Percentiles rank a stretch among this genome's conserved stretches.
phyloP scores from a whole-genome alignment of 2,888 invertebrate genomes.

The Hirtodrosophila duncani region DNA sequence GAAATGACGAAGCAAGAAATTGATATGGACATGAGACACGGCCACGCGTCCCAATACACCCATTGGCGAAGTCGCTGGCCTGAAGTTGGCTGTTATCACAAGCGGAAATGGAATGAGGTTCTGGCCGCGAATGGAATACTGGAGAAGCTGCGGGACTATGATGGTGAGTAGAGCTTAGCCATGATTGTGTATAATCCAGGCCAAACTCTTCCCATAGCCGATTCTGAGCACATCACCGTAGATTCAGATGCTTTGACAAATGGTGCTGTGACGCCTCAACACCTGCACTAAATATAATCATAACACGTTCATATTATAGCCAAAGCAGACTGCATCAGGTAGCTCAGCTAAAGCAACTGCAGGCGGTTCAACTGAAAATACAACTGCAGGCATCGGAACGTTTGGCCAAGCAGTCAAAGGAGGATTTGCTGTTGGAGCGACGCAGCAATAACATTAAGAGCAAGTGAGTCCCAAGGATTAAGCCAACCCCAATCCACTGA shows the following conservation, averaged over 20 bases:
- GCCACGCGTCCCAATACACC: slow-evolving; percentile 75
- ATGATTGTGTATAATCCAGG: not conserved
- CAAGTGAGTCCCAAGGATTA: slow-evolving; percentile 59
- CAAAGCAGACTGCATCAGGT: slow-evolving; percentile 66
- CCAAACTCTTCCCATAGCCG: slow-evolving; percentile 34
- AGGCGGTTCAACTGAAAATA: slow-evolving; percentile 42
- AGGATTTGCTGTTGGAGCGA: slow-evolving; percentile 65
- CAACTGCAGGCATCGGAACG: slow-evolving; percentile 50
- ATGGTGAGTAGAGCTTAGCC: slow-evolving; percentile 78
- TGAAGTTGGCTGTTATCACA: slow-evolving; percentile 57
- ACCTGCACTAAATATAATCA: slow-evolving; percentile 76
- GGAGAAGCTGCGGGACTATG: slow-evolving; percentile 80
- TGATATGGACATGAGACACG: slow-evolving; percentile 36
- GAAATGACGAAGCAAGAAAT: slow-evolving; percentile 53
- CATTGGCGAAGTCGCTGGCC: slow-evolving; percentile 50
- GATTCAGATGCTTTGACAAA: slow-evolving; percentile 83
- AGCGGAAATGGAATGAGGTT: slow-evolving; percentile 32
- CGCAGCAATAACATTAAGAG: slow-evolving; percentile 67
- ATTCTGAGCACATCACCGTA: slow-evolving; percentile 71
- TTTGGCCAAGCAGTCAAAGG: slow-evolving; percentile 40
- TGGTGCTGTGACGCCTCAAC: slow-evolving; percentile 85
- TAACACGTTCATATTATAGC: slow-evolving; percentile 40
- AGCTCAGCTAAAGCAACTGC: slow-evolving; percentile 55
- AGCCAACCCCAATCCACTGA: slow-evolving; percentile 58
- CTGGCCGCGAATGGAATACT: slow-evolving; percentile 60